A percentile compares a stretch with the other conserved stretches of the same genome.
phyloP scores from a whole-genome alignment of 2,797 vertebrate genomes.

The Danio tinwini region DNA sequence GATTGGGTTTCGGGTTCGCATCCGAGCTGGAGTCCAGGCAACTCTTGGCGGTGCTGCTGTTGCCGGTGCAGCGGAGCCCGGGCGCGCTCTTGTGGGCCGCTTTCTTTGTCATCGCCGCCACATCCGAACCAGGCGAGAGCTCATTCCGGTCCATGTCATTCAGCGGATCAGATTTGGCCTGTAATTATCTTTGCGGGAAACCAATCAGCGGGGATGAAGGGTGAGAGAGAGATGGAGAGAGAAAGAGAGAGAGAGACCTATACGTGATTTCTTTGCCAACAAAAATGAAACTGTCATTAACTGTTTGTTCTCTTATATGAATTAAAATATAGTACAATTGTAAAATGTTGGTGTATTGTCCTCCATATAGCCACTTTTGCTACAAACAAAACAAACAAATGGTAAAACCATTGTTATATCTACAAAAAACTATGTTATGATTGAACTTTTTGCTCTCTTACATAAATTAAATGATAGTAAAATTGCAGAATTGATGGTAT shows the following conservation, averaged over 20 bases:
- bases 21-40: slow-evolving; percentile 64
- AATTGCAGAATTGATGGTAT: too few species aligned
- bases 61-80: slow-evolving; percentile 30
- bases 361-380: too few species aligned
- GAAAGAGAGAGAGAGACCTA: slow-evolving; percentile 57
- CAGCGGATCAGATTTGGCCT: slow-evolving; percentile 75
- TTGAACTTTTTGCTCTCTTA: too few species aligned
- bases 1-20: slow-evolving; percentile 68
- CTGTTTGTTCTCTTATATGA: neutral
- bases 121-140: slow-evolving; percentile 71
- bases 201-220: slow-evolving; percentile 65
- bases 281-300: too few species aligned
- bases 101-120: slow-evolving; percentile 74
- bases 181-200: slow-evolving; percentile 77
- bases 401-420: too few species aligned
- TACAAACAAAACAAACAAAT: too few species aligned
- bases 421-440: too few species aligned
- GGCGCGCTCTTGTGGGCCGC: slow-evolving; percentile 55
- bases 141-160: slow-evolving; percentile 82
- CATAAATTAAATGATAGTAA: too few species aligned
- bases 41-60: slow-evolving; percentile 55
- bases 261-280: slow-evolving; percentile 2
- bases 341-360: too few species aligned
- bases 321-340: too few species aligned
- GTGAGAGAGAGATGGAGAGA: slow-evolving; percentile 42